Percentiles rank a stretch among this genome's conserved stretches.
These are phyloP conservation scores for Acronicta psi DNA, from an alignment of 2,888 invertebrate species.

Conservation along the genomic window DNA sequence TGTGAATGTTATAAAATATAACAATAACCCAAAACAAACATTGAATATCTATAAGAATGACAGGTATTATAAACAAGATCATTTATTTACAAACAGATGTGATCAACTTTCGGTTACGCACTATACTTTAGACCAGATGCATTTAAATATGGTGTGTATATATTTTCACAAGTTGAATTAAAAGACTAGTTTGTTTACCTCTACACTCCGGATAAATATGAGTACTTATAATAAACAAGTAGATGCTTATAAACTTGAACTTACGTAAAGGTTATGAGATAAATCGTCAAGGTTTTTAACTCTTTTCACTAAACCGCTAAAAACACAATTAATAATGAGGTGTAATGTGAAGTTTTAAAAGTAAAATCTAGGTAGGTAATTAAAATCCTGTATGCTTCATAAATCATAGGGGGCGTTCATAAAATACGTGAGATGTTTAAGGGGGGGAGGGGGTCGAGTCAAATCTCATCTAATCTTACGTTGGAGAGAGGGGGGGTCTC, in stretches of 20 bases:
- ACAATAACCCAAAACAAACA: slow-evolving; percentile 15
- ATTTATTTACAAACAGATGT: slow-evolving; percentile 34
- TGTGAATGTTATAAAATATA: not conserved
- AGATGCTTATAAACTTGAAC: slow-evolving; percentile 26
- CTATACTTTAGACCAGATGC: not conserved
- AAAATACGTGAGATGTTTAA: no score
- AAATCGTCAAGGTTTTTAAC: slow-evolving; percentile 27
- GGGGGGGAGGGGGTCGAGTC: no score
- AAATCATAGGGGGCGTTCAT: no score
- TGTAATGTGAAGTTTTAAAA: not conserved
- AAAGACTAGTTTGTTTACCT: slow-evolving; percentile 1
- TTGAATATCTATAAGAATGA: slow-evolving; percentile 25
- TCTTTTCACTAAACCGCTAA: slow-evolving; percentile 34
- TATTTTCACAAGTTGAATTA: slow-evolving; percentile 3
- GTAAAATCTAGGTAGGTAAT: no score
- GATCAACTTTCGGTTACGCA: slow-evolving; percentile 13
- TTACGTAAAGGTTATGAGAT: slow-evolving; percentile 24
- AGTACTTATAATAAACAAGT: slow-evolving; percentile 11
- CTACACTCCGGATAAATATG: slow-evolving; percentile 11
- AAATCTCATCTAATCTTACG: no score
- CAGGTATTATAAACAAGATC: slow-evolving; percentile 32
- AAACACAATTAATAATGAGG: slow-evolving; percentile 2
- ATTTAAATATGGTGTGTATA: not conserved
- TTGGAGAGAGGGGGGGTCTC: no score
- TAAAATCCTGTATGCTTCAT: no score